Percentiles rank a stretch among this genome's conserved stretches.
Evolutionary conservation across 1,140 invertebrate genomes (phyloP).

Genomic region (Pogonus chalceus): DNA sequence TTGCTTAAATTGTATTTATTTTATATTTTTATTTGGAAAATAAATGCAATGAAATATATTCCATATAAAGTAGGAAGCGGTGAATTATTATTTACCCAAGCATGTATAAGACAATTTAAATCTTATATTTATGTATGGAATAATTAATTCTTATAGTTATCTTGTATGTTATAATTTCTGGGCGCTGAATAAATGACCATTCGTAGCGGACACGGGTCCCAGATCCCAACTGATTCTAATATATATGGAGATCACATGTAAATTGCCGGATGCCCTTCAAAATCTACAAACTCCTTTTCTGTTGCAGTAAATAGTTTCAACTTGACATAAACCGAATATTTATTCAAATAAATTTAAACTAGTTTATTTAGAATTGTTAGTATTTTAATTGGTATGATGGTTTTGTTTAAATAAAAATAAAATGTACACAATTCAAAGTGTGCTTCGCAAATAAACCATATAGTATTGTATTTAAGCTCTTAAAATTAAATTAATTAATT

Average conservation of each 20-base stretch:
- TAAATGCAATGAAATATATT: no score
- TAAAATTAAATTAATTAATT: no score
- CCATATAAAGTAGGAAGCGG: no score
- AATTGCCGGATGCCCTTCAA: background rate
- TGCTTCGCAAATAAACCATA: no score
- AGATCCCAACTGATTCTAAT: background rate
- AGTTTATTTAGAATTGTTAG: background rate
- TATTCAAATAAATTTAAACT: background rate
- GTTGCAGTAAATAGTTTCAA: background rate
- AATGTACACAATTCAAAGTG: no score
- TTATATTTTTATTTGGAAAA: no score
- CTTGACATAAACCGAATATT: background rate
- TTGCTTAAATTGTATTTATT: no score
- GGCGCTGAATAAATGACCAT: background rate
- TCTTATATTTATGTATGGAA: constrained; percentile 2
- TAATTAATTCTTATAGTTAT: constrained; percentile 1
- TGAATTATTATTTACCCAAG: no score
- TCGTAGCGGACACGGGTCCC: background rate
- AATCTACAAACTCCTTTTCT: background rate
- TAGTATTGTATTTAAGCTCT: no score
- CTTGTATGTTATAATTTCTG: background rate
- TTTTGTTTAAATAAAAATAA: no score
- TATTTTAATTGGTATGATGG: no score
- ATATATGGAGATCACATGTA: constrained; percentile 3
- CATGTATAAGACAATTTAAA: no score